These are phyloP conservation scores for Drosophila carrolli DNA, from an alignment of 1,140 invertebrate species.

Conservation along the genomic window DNA sequence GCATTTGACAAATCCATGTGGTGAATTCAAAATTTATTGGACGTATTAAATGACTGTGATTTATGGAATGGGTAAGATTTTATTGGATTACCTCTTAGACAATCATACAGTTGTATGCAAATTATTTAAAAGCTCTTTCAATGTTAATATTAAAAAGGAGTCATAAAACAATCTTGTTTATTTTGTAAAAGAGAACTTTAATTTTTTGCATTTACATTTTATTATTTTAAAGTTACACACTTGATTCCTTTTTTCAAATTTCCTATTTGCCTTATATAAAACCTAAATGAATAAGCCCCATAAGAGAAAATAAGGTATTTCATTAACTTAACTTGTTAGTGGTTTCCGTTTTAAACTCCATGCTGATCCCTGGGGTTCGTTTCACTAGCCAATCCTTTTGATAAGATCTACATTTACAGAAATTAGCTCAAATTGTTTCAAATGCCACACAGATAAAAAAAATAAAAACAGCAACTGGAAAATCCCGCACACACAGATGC, in stretches of 20 bases:
- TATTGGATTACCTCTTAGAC: neutral
- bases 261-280: neutral
- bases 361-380: conserved; percentile 18
- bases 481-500: conserved; percentile 43
- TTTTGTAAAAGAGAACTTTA: too few relatives aligned
- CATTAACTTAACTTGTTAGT: conserved; percentile 3
- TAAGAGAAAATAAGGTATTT: neutral
- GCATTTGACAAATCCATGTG: conserved; percentile 30
- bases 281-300: neutral
- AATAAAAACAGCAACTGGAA: conserved; percentile 32
- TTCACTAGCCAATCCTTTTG: conserved; percentile 28
- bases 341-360: conserved; percentile 8
- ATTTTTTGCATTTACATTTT: too few relatives aligned
- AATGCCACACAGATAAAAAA: conserved; percentile 36
- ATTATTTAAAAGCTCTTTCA: too few relatives aligned
- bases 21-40: conserved; percentile 13
- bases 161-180: too few relatives aligned
- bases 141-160: too few relatives aligned
- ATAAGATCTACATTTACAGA: conserved; percentile 52
- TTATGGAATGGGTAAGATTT: conserved; percentile 12
- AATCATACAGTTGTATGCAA: too few relatives aligned
- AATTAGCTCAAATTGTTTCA: conserved; percentile 62
- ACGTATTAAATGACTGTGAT: conserved; percentile 4
- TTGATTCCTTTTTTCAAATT: neutral
- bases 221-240: too few relatives aligned